Base-by-base conservation (phyloP, 1,140 invertebrate species). In the Lepeophtheirus salmonis region DNA sequence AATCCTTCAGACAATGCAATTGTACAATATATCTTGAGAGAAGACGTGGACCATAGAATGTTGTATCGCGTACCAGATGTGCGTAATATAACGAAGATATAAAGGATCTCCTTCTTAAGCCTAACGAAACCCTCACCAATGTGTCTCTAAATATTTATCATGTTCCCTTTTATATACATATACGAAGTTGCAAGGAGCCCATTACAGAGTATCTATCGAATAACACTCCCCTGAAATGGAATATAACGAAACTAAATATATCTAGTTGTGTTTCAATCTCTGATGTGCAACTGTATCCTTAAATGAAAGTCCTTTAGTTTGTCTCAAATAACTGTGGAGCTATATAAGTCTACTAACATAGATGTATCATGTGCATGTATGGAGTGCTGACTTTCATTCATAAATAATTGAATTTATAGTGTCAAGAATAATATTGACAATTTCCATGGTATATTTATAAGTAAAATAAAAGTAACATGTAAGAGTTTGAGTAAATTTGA, bases 61-160 rank as follows among this genome's bases (percentile, higher is more conserved):
- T 86, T 90, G 68, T 92, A 91, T 73, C 74, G 92, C 25, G 88
- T 94, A 0, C 70, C 92, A 59, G 88, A 94, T 70, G 78, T 91
- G 30, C 79, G 81, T 2, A 94, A 94, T 72, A 75, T 86, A 65
- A 89, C 88, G 13, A 76, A 79, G 65, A 81, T 88, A 70, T 88
- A 92, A 85, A 91, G 82, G 86, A 89, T 67, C 76, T 94, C 56
- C 92, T 92, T 68, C 80, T 86, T 0, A 74, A 78, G 22, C 80
- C 75, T 48, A 89, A 89, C 69, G 80, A 80, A 66, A 16, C 21
- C n/a, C 88, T 94, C 68, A 76, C 88, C 54, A 86, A 92, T 64
- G 87, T 91, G 73, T 83, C 83, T 63, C 80, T 80, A 68, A 87
- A 91, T 72, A 83, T 86, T 26, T 89, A 88, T 68, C 76, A 87